Conservation (phyloP, 2,888 invertebrate species). For the Silvanus unidentatus region DNA sequence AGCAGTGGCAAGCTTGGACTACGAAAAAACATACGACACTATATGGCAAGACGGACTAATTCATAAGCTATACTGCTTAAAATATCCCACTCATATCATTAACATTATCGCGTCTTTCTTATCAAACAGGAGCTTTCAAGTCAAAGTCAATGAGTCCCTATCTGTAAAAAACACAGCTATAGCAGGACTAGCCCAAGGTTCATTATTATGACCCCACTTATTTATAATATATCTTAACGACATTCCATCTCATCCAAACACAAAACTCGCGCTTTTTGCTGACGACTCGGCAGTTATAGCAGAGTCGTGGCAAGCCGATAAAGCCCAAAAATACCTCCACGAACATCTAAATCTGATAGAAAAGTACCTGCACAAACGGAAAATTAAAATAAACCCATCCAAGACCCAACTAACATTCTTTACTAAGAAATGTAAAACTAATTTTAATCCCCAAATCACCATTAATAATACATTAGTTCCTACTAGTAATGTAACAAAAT, state of each 20-base stretch:
- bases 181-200: constrained; percentile 32
- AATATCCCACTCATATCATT: constrained; percentile 20
- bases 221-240: constrained; percentile 20
- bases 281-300: constrained; percentile 11
- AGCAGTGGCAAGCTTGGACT: constrained; percentile 19
- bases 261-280: constrained; percentile 8
- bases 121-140: constrained; percentile 20
- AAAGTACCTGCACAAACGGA: constrained; percentile 6
- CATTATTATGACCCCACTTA: constrained; percentile 21
- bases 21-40: constrained; percentile 15
- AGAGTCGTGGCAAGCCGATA: neutral
- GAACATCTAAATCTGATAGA: neutral
- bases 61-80: constrained; percentile 19
- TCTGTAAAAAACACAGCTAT: constrained; percentile 13
- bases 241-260: constrained; percentile 4
- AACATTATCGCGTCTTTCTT: constrained; percentile 25
- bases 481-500: too few species aligned
- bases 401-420: constrained; percentile 3
- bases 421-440: neutral
- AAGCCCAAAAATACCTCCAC: neutral
- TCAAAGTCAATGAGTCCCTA: constrained; percentile 15
- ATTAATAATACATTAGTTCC: too few species aligned
- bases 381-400: constrained; percentile 9
- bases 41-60: constrained; percentile 31
- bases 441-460: too few species aligned